These are phyloP conservation scores for Thelaira solivaga DNA, from an alignment of 2,888 invertebrate species.

Conservation along the genomic window DNA sequence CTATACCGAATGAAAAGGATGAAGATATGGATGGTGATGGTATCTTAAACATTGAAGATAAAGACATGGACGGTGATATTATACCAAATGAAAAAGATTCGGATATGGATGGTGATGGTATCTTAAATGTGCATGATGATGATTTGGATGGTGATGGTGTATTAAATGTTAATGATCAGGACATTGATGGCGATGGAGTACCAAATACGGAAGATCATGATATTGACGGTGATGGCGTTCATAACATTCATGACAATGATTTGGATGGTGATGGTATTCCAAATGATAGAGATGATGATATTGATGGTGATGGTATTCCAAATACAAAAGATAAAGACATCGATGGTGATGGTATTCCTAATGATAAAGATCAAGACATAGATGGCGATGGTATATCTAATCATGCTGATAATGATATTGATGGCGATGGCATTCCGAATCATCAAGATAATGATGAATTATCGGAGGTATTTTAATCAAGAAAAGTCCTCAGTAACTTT, in stretches of 20 bases:
- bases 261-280: slow-evolving; percentile 78
- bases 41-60: slow-evolving; percentile 70
- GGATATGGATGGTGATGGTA: slow-evolving; percentile 66
- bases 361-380: slow-evolving; percentile 69
- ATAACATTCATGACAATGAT: slow-evolving; percentile 62
- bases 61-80: slow-evolving; percentile 69
- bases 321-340: slow-evolving; percentile 70
- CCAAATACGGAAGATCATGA: slow-evolving; percentile 68
- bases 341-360: slow-evolving; percentile 70
- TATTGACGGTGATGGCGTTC: slow-evolving; percentile 66
- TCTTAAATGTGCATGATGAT: slow-evolving; percentile 62
- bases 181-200: slow-evolving; percentile 69
- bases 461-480: slow-evolving; percentile 52
- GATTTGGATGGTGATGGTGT: slow-evolving; percentile 77
- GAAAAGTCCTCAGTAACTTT: slow-evolving; percentile 55
- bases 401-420: slow-evolving; percentile 68
- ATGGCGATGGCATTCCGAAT: slow-evolving; percentile 77
- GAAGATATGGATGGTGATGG: slow-evolving; percentile 70
- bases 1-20: slow-evolving; percentile 65
- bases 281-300: slow-evolving; percentile 74
- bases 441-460: slow-evolving; percentile 76
- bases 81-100: slow-evolving; percentile 68
- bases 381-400: slow-evolving; percentile 68
- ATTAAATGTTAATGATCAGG: slow-evolving; percentile 77
- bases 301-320: slow-evolving; percentile 68